Conservation (phyloP, 35 echinoderm and acorn worm species). For the Lytechinus pictus region DNA sequence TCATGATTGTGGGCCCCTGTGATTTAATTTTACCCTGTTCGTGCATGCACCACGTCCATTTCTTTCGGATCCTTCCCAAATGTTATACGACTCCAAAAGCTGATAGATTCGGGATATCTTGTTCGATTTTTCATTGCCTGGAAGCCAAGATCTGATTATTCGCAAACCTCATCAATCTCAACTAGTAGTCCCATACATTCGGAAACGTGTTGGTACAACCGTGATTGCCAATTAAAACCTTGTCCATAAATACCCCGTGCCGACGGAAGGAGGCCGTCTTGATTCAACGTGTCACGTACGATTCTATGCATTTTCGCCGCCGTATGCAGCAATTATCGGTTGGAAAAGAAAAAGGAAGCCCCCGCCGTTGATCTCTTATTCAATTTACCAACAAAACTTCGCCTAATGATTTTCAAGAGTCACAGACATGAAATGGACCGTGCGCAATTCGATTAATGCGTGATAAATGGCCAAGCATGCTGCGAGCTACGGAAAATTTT, state of each 20-base stretch:
- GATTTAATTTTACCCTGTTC: background rate
- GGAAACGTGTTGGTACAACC: slow-evolving; percentile 41
- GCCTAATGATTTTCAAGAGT: slow-evolving; percentile 45
- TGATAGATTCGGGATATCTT: background rate
- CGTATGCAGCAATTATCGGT: slow-evolving; percentile 40
- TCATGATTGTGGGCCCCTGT: background rate
- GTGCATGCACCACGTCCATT: background rate
- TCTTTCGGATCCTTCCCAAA: background rate
- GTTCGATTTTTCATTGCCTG: slow-evolving; percentile 38
- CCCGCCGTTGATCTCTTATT: slow-evolving; percentile 25
- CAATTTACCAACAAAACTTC: slow-evolving; percentile 33
- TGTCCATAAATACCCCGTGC: slow-evolving; percentile 38
- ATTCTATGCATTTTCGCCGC: slow-evolving; percentile 29
- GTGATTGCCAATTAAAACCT: slow-evolving; percentile 53
- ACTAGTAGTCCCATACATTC: background rate
- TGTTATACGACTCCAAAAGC: background rate
- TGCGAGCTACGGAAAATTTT: slow-evolving; percentile 7
- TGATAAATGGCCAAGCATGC: slow-evolving; percentile 48
- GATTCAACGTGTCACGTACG: slow-evolving; percentile 41
- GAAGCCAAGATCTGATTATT: slow-evolving; percentile 32
- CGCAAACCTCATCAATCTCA: slow-evolving; percentile 40
- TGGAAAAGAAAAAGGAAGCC: background rate
- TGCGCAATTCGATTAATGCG: slow-evolving; percentile 46
- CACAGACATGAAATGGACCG: slow-evolving; percentile 37
- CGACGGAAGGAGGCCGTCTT: background rate